Conservation (phyloP, 1,140 invertebrate genomes). For the Condylostylus longicornis region DNA sequence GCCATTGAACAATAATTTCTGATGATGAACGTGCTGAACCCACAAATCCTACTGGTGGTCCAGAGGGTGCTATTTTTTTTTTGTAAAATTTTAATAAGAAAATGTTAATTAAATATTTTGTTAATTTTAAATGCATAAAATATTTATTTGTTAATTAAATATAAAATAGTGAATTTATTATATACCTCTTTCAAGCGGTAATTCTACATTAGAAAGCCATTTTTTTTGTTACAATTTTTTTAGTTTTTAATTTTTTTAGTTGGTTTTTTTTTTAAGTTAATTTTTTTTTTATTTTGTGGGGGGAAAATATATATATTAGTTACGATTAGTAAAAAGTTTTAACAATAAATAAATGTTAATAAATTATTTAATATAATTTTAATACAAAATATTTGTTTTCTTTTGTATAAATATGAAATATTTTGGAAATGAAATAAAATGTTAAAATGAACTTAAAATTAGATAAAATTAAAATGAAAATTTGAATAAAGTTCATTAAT, state of each 20-base stretch:
- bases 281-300: background rate
- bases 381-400: too few relatives aligned
- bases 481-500: too few relatives aligned
- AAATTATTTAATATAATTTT: too few relatives aligned
- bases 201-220: constrained; percentile 19
- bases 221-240: background rate
- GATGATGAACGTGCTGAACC: constrained; percentile 82
- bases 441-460: too few relatives aligned
- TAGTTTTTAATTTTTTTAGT: background rate
- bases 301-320: background rate
- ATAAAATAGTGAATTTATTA: constrained; percentile 5
- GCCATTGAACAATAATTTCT: constrained; percentile 96
- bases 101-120: background rate
- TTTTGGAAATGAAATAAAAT: too few relatives aligned
- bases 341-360: too few relatives aligned
- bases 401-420: too few relatives aligned
- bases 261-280: background rate
- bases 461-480: too few relatives aligned
- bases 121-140: background rate
- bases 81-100: background rate
- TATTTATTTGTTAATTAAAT: constrained; percentile 1
- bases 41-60: constrained; percentile 75
- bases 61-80: constrained; percentile 59
- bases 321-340: background rate
- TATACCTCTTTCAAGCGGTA: constrained; percentile 31